These are phyloP conservation scores for Heliocidaris tuberculata DNA, from an alignment of 35 echinoderm and acorn worm genomes.

Conservation along the genomic window DNA sequence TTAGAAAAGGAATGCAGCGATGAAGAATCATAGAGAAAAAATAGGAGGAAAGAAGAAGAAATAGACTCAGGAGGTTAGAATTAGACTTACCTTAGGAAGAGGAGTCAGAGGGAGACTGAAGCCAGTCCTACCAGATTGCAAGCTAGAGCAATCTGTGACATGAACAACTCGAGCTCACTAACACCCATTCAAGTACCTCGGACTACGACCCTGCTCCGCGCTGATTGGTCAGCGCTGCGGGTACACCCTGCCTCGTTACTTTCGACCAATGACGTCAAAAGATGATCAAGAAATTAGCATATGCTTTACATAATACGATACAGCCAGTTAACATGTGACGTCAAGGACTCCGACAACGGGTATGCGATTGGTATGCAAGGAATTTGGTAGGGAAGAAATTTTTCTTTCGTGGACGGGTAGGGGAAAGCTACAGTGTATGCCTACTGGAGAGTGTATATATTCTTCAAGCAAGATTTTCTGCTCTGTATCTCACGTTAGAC, in stretches of 20 bases:
- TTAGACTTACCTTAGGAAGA: slow-evolving; percentile 39
- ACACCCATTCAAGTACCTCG: slow-evolving; percentile 47
- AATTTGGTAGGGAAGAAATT: slow-evolving; percentile 41
- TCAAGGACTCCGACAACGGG: slow-evolving; percentile 52
- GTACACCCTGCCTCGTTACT: slow-evolving; percentile 61
- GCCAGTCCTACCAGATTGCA: slow-evolving; percentile 41
- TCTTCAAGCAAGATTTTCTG: background rate
- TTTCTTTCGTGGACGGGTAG: background rate
- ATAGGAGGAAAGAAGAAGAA: background rate
- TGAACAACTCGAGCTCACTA: background rate
- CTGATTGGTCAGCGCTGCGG: slow-evolving; percentile 39
- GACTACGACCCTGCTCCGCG: background rate
- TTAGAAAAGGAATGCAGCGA: background rate
- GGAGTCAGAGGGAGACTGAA: slow-evolving; percentile 33
- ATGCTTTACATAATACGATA: slow-evolving; percentile 53
- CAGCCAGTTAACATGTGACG: slow-evolving; percentile 53
- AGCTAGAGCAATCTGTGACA: slow-evolving; percentile 49
- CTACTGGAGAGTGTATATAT: background rate
- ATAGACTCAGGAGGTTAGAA: background rate
- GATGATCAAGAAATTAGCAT: slow-evolving; percentile 28
- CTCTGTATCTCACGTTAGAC: background rate
- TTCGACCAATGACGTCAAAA: slow-evolving; percentile 55
- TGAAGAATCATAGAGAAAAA: background rate
- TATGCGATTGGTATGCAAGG: slow-evolving; percentile 63
- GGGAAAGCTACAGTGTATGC: background rate